Conservation (phyloP, 2,888 invertebrate genomes). For the Caenorhabditis sp. region DNA sequence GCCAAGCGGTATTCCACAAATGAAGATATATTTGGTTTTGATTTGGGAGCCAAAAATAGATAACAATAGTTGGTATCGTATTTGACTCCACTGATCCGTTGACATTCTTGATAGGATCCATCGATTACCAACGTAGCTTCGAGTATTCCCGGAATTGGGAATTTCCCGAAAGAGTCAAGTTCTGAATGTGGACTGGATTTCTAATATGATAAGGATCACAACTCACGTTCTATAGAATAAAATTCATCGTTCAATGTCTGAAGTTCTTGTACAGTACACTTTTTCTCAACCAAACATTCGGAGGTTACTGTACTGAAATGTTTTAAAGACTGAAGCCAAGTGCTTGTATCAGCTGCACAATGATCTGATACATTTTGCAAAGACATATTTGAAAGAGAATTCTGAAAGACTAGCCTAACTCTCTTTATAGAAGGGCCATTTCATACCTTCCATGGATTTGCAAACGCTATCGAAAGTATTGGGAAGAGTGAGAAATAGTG, state of each 20-base stretch:
- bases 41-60: not conserved
- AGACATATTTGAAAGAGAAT: not conserved
- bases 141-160: constrained; percentile 16
- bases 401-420: not conserved
- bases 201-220: not conserved
- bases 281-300: not conserved
- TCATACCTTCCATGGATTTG: not conserved
- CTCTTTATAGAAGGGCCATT: not conserved
- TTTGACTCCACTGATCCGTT: constrained; percentile 1
- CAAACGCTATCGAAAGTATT: not conserved
- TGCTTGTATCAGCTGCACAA: constrained; percentile 19
- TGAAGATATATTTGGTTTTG: not conserved
- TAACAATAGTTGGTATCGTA: constrained; percentile 20
- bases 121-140: constrained; percentile 22
- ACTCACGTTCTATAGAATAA: not conserved
- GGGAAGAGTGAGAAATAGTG: not conserved
- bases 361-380: not conserved
- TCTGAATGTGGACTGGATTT: not conserved
- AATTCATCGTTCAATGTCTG: not conserved
- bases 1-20: constrained; percentile 16
- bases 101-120: constrained; percentile 35
- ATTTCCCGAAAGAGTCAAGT: constrained; percentile 28
- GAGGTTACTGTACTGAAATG: constrained; percentile 4
- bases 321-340: constrained; percentile 16
- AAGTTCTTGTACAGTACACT: not conserved